Base-by-base conservation (phyloP, 1,140 invertebrate genomes). In the Heliconius melpomene region DNA sequence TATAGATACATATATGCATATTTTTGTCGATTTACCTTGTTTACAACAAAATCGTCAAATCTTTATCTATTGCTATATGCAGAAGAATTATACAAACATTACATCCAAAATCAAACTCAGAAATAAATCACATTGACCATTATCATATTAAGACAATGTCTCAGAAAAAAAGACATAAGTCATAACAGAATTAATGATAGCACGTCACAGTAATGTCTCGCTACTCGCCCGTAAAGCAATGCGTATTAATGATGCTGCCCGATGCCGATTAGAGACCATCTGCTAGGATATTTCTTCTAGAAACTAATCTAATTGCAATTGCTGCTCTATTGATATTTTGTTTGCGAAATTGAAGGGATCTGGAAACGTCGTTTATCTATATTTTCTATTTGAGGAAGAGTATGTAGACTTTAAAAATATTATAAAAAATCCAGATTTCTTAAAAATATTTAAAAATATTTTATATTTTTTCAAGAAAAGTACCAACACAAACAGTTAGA, bases 201-300 rank as follows among this genome's bases (percentile, higher is more conserved):
- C 23, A 78, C 75, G 74, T 83, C 78, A 46, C 71, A 32, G 80
- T 85, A 86, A 83, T 86, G 83, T 83, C 77, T 78, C 85, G 66
- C 85, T 79, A 84, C 66, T 90, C 88, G 86, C 71, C 81, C 89
- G 83, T 88, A 71, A 76, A 79, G 50, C 60, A 81, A 90, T 88
- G 82, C 79, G 83, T 88, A 90, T 90, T 90, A 89, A 90, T 90
- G 89, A 90, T 87, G 66, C 77, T 72, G 70, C 72, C 78, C 84
- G 87, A 90, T 90, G 74, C 78, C 84, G 87, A 90, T 90, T 88
- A 89, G 84, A 79, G 85, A 75, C 84, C 57, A 80, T 80, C 71
- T 76, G 72, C 26, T 60, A 73, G 38, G 54, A 78, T 71, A n/a
- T 76, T 76, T 77, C 75, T 46, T 66, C 13, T 70, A 60, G 75